Conservation (phyloP, 2,888 invertebrate species). For the Mesorhabditis belari region DNA sequence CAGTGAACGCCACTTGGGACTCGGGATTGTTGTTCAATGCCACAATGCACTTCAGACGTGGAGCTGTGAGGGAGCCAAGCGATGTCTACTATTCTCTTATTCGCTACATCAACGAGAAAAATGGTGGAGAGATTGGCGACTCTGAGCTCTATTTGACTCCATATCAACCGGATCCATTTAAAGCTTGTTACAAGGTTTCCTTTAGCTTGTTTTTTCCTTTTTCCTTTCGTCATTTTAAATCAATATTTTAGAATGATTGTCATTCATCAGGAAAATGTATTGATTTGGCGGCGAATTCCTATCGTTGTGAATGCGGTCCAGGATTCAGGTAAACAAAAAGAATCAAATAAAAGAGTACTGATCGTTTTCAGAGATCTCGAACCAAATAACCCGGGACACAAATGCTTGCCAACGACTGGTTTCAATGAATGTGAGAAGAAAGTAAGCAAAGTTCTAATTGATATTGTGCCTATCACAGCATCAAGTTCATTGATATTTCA, state of each 20-base stretch:
- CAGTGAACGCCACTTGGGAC: slow-evolving; percentile 50
- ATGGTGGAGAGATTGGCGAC: slow-evolving; percentile 50
- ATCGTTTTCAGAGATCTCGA: slow-evolving; percentile 50
- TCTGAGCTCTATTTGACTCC: slow-evolving; percentile 48
- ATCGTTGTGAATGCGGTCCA: slow-evolving; percentile 46
- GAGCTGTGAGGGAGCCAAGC: slow-evolving; percentile 45
- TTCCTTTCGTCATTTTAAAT: background rate
- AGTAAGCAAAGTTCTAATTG: no score
- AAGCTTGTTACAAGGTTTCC: slow-evolving; percentile 47
- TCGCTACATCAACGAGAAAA: slow-evolving; percentile 41
- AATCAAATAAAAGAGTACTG: no score
- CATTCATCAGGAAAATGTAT: slow-evolving; percentile 47
- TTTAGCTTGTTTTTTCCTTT: background rate
- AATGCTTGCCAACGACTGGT: slow-evolving; percentile 44
- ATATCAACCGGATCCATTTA: slow-evolving; percentile 50
- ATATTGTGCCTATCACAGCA: no score
- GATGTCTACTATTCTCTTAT: slow-evolving; percentile 47
- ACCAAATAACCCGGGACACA: slow-evolving; percentile 46
- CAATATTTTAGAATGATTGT: slow-evolving; percentile 35
- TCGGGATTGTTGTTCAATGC: slow-evolving; percentile 49
- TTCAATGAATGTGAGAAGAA: slow-evolving; percentile 51
- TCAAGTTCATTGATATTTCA: background rate
- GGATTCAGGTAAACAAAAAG: no score
- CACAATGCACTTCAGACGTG: slow-evolving; percentile 48
- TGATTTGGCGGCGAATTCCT: slow-evolving; percentile 45